Evolutionary conservation across 2,113 vertebrate genomes (phyloP), one percentile per base, ranked within the genome.

Genomic region (Rhizomys pruinosus): DNA sequence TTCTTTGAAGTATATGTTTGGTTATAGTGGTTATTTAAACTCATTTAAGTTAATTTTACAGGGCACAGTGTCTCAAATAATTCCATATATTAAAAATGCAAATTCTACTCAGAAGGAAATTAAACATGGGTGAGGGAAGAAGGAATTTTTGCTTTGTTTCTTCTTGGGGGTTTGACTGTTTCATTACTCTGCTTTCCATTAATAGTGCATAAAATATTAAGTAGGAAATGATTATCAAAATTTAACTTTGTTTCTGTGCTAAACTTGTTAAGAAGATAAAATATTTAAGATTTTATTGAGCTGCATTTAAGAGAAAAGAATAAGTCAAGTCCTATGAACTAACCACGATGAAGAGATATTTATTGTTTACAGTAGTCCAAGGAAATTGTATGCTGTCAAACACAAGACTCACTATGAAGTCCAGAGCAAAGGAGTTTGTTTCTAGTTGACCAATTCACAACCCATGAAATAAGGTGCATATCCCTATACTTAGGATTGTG

Each of bases 11-110:
- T 23, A 87, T 2, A 44, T 42, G 1, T 87, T 47, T 82, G 37
- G 19, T 29, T 71, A 80, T 64, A 74, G 44, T 66, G 7, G 22
- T 80, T 87, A 2, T 68, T 88, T 93, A 19, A 57, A 68, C 25
- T 87, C 37, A 47, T 29, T 64, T 71, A 82, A 92, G 32, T 89
- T 79, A 82, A 8, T 89, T 90, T 95, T 63, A 90, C 1, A 64
- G 2, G 16, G 27, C 0, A n/a, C 29, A 32, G 2, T 91, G 4
- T 69, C 17, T 5, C 25, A 84, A 59, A 29, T 4, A 76, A 79
- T 47, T 76, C 9, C 15, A 16, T 85, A 78, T 93, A 92, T 90
- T 7, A 34, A 77, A 96, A 90, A 71, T 82, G 15, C 0, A 66
- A 85, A 59, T n/a, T 82, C 19, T 69, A 77, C n/a, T 71, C 20